A percentile compares a stretch with the other conserved stretches of the same genome.
Conservation (phyloP, 1,140 invertebrate genomes). For the Rhagoletis pomonella region DNA sequence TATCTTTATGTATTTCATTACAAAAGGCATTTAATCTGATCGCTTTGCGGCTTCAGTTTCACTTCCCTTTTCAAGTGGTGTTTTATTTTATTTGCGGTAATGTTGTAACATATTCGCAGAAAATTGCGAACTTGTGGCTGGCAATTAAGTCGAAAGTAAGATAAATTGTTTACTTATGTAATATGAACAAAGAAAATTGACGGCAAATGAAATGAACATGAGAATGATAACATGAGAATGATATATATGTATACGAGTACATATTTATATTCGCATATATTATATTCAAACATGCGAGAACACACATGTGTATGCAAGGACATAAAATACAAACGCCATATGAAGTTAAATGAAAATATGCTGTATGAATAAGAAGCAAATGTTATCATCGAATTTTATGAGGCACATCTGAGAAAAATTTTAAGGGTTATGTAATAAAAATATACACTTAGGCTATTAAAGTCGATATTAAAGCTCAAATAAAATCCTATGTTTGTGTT, state of each 20-base stretch:
- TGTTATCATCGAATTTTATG: too few relatives aligned
- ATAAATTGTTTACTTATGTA: conserved; percentile 51
- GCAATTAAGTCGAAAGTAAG: conserved; percentile 34
- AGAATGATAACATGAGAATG: too few relatives aligned
- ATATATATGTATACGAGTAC: not conserved
- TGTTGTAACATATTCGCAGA: not conserved
- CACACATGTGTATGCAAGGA: not conserved
- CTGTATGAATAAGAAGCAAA: too few relatives aligned
- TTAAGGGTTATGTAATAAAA: too few relatives aligned
- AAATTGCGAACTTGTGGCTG: conserved; percentile 24
- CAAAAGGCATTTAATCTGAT: not conserved
- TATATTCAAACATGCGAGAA: too few relatives aligned
- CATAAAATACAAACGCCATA: too few relatives aligned
- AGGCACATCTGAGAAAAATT: too few relatives aligned
- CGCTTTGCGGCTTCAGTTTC: not conserved
- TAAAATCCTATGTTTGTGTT: too few relatives aligned
- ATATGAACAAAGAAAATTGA: conserved; percentile 32
- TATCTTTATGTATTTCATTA: not conserved
- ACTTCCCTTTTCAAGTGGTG: conserved; percentile 1
- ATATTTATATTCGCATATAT: not conserved
- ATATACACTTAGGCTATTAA: too few relatives aligned
- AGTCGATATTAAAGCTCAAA: too few relatives aligned
- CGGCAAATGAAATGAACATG: not conserved
- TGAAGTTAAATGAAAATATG: too few relatives aligned
- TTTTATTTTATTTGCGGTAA: conserved; percentile 11